Conservation (phyloP, 1,140 invertebrate species). For the Drosophila tropicalis region DNA sequence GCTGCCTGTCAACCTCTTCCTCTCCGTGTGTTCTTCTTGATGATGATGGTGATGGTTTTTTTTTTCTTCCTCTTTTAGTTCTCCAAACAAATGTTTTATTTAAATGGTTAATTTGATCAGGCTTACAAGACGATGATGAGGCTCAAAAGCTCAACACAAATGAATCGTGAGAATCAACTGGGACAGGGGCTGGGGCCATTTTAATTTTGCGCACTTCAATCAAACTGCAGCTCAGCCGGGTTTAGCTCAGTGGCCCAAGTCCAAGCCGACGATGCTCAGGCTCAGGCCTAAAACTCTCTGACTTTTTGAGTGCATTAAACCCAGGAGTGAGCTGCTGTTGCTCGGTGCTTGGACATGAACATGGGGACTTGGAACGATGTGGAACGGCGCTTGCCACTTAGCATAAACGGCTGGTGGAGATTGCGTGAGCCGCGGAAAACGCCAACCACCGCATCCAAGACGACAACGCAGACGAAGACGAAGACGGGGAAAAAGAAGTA, state of each 20-base stretch:
- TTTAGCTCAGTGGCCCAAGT: slow-evolving; percentile 1
- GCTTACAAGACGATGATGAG: slow-evolving; percentile 73
- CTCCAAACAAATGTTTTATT: slow-evolving; percentile 80
- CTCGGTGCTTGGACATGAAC: neutral
- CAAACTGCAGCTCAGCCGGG: slow-evolving; percentile 49
- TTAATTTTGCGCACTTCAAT: slow-evolving; percentile 76
- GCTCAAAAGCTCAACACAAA: slow-evolving; percentile 47
- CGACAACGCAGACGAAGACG: neutral
- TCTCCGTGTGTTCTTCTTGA: neutral
- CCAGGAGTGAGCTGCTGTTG: slow-evolving; percentile 38
- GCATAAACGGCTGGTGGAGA: slow-evolving; percentile 64
- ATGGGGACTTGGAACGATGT: slow-evolving; percentile 16
- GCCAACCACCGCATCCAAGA: neutral
- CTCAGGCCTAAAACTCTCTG: neutral
- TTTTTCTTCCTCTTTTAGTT: neutral
- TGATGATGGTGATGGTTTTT: neutral
- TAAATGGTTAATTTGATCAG: slow-evolving; percentile 77
- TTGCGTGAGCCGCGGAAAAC: slow-evolving; percentile 11
- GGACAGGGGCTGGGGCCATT: slow-evolving; percentile 49
- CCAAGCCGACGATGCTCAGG: neutral
- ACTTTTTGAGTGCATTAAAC: slow-evolving; percentile 44
- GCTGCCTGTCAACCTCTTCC: slow-evolving; percentile 28
- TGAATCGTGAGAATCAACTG: slow-evolving; percentile 72
- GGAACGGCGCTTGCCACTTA: slow-evolving; percentile 75
- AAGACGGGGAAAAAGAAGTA: too few relatives aligned